A percentile compares a stretch with the other conserved stretches of the same genome.
These are phyloP conservation scores for Amblyjoppa fuscipennis DNA, from an alignment of 2,888 invertebrate species.

Conservation along the genomic window DNA sequence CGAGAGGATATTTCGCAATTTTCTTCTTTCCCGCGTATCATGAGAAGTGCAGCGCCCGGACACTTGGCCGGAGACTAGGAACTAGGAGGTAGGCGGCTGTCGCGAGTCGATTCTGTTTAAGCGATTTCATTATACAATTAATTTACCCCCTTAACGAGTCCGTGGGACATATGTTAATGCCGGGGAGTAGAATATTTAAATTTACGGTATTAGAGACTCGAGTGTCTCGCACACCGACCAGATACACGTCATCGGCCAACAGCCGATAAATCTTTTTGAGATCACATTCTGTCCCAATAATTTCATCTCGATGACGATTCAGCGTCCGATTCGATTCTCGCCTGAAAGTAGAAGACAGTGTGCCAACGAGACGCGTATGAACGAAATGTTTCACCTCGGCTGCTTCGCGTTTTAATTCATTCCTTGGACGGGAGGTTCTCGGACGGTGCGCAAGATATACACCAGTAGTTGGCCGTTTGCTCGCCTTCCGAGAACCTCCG, in stretches of 20 bases:
- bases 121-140: constrained; percentile 79
- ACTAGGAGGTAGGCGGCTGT: constrained; percentile 1
- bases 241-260: constrained; percentile 68
- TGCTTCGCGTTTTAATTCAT: constrained; percentile 67
- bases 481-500: constrained; percentile 18
- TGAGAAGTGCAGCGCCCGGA: background rate
- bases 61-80: background rate
- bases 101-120: constrained; percentile 23
- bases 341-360: no score
- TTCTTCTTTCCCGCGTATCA: constrained; percentile 17
- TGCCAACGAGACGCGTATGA: background rate
- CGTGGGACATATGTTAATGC: constrained; percentile 83
- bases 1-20: constrained; percentile 51
- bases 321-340: no score
- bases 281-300: constrained; percentile 61
- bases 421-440: constrained; percentile 45
- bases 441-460: constrained; percentile 36
- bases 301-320: background rate
- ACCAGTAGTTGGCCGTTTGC: constrained; percentile 28
- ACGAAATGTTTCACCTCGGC: constrained; percentile 53
- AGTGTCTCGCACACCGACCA: constrained; percentile 73
- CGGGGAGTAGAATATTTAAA: constrained; percentile 81
- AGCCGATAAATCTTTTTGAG: constrained; percentile 78
- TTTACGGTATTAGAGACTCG: constrained; percentile 79
- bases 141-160: constrained; percentile 83